phyloP scores from a whole-genome alignment of 2,797 vertebrate genomes.

The Alfaro cultratus region DNA sequence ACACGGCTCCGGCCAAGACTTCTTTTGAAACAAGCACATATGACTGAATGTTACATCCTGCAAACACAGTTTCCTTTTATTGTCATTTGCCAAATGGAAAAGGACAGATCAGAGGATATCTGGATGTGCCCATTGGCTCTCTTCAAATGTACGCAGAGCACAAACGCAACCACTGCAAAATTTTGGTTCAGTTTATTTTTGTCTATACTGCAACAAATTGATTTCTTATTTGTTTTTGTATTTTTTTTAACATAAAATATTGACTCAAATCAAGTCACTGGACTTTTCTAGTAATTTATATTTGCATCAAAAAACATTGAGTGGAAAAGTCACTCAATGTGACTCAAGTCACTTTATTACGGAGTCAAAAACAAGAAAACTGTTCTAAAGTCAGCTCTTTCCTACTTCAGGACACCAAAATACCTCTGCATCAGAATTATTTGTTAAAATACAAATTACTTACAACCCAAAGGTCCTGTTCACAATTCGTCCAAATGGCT shows the following conservation, averaged over 20 bases:
- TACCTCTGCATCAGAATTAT: conserved; percentile 10
- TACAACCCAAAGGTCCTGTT: conserved; percentile 30
- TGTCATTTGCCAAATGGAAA: conserved; percentile 56
- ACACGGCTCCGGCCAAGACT: conserved; percentile 64
- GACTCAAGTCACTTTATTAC: not conserved
- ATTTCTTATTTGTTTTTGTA: not conserved
- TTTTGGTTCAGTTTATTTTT: not conserved
- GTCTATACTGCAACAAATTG: not conserved
- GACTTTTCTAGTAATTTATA: not conserved
- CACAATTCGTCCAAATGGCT: conserved; percentile 45
- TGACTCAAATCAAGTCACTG: not conserved
- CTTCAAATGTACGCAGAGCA: conserved; percentile 43
- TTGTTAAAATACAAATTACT: conserved; percentile 27
- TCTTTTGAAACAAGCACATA: conserved; percentile 71
- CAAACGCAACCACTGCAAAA: not conserved
- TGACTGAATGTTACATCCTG: conserved; percentile 69
- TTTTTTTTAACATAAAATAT: too few species aligned
- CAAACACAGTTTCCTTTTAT: conserved; percentile 65
- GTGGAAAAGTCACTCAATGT: not conserved
- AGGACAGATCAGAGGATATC: conserved; percentile 46
- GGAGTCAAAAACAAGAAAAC: not conserved
- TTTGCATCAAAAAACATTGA: not conserved
- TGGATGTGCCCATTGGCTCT: conserved; percentile 34
- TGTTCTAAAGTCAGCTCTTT: not conserved
- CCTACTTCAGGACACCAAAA: conserved; percentile 2